Evolutionary conservation across 2,888 invertebrate species (phyloP).

Genomic region (Mythimna loreyi): DNA sequence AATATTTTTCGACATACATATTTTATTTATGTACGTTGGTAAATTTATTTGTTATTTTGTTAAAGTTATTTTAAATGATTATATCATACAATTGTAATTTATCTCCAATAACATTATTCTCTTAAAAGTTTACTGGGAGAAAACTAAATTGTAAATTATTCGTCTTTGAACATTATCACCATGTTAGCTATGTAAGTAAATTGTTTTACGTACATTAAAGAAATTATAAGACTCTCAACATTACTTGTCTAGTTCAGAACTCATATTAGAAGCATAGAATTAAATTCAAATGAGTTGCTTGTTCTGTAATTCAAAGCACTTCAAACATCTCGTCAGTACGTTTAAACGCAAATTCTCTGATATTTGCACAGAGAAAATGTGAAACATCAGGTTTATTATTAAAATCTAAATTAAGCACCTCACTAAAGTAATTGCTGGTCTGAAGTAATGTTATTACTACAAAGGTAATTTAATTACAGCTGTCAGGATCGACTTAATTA

Average conservation of each 20-base stretch:
- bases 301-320: conserved; percentile 22
- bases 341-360: conserved; percentile 22
- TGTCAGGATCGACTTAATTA: conserved; percentile 57
- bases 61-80: neutral
- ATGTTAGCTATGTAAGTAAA: too few relatives aligned
- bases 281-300: conserved; percentile 2
- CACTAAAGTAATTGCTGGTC: conserved; percentile 53
- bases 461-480: conserved; percentile 61
- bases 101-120: neutral
- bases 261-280: neutral
- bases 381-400: conserved; percentile 52
- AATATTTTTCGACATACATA: too few relatives aligned
- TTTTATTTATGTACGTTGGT: too few relatives aligned
- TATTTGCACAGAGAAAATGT: conserved; percentile 26
- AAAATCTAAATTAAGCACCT: conserved; percentile 53
- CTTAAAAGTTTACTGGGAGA: neutral
- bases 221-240: neutral
- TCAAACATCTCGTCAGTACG: conserved; percentile 13
- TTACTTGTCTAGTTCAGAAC: conserved; percentile 1
- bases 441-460: conserved; percentile 59
- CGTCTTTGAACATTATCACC: neutral
- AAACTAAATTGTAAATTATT: neutral
- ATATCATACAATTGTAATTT: neutral
- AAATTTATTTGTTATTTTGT: too few relatives aligned
- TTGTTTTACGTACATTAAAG: neutral